Conservation (phyloP, 2,888 invertebrate species). For the Lycia hirtaria region DNA sequence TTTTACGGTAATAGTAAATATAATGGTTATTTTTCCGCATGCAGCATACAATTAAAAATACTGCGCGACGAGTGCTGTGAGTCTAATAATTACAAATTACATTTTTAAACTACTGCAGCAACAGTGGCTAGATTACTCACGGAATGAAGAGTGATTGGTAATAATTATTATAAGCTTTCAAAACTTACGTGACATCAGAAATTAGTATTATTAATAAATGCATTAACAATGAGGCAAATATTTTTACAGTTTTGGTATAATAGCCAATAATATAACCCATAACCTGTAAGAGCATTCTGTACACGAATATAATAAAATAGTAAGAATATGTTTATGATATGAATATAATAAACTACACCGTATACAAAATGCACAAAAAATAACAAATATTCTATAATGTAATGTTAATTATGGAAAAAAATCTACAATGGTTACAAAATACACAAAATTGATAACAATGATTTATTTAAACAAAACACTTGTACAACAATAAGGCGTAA, state of each 20-base stretch:
- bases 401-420: constrained; percentile 7
- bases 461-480: constrained; percentile 25
- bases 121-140: background rate
- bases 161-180: background rate
- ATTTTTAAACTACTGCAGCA: background rate
- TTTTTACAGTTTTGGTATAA: constrained; percentile 38
- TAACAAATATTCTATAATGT: constrained; percentile 5
- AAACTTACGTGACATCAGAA: background rate
- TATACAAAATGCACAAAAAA: constrained; percentile 21
- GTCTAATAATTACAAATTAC: background rate
- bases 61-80: background rate
- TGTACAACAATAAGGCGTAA: constrained; percentile 19
- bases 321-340: constrained; percentile 9
- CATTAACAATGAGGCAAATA: constrained; percentile 19
- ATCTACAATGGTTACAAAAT: constrained; percentile 20
- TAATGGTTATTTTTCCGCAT: background rate
- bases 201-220: background rate
- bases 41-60: background rate
- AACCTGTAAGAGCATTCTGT: constrained; percentile 33
- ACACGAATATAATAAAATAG: constrained; percentile 24
- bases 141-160: constrained; percentile 15
- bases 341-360: constrained; percentile 11
- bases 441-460: constrained; percentile 20
- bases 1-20: too few relatives aligned
- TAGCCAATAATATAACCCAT: constrained; percentile 31